phyloP scores from a whole-genome alignment of 1,140 invertebrate species.

The Panagrolaimus sp. region DNA sequence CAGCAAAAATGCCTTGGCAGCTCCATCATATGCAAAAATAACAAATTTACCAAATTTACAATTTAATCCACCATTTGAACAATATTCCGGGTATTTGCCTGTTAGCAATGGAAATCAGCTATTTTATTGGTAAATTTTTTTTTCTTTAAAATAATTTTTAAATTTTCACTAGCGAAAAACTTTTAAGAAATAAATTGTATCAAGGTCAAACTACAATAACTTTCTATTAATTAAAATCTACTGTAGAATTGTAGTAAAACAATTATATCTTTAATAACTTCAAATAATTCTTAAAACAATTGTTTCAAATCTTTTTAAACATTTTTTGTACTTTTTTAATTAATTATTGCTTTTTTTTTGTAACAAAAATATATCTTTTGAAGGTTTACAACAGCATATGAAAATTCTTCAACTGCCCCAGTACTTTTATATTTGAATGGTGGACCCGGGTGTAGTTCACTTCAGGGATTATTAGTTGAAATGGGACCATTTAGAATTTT shows the following conservation, averaged over 20 bases:
- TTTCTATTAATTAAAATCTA: too few relatives aligned
- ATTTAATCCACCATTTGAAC: neutral
- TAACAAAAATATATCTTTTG: neutral
- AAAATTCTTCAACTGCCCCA: slow-evolving; percentile 60
- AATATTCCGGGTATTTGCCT: slow-evolving; percentile 9
- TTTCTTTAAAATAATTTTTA: too few relatives aligned
- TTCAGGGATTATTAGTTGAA: slow-evolving; percentile 60
- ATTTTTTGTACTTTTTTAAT: too few relatives aligned
- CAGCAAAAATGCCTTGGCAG: neutral
- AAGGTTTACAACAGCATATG: slow-evolving; percentile 62
- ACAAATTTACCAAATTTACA: neutral
- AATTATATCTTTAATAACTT: neutral
- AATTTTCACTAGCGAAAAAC: too few relatives aligned
- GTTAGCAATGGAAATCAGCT: slow-evolving; percentile 11
- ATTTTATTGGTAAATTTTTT: slow-evolving; percentile 7
- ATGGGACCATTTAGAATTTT: slow-evolving; percentile 33
- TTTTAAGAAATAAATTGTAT: too few relatives aligned
- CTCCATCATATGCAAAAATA: neutral
- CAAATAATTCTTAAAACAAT: too few relatives aligned
- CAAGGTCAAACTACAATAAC: too few relatives aligned
- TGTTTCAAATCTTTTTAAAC: too few relatives aligned
- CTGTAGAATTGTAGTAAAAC: neutral
- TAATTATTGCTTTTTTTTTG: neutral
- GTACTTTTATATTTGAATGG: slow-evolving; percentile 64
- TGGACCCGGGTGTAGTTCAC: slow-evolving; percentile 63